These are phyloP conservation scores for Leiothrix lutea DNA, from an alignment of 2,113 vertebrate species.

Conservation along the genomic window DNA sequence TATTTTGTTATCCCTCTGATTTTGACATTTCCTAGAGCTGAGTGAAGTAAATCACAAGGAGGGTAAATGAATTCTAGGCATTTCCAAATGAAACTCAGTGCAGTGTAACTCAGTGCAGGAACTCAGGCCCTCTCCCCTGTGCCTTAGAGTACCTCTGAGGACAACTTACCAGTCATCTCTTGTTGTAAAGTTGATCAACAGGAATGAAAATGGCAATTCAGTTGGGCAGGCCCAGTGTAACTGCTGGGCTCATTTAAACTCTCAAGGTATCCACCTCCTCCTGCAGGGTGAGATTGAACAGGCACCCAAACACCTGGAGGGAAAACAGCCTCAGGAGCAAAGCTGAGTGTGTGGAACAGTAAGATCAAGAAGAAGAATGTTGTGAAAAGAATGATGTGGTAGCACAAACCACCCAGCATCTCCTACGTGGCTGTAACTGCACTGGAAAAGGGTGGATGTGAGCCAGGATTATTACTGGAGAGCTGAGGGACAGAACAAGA, in stretches of 20 bases:
- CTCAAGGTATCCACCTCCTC: no score
- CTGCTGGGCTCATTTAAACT: background rate
- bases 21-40: background rate
- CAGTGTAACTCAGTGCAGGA: background rate
- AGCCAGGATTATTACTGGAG: background rate
- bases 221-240: background rate
- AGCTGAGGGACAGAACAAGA: background rate
- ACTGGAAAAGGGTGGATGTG: background rate
- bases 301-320: background rate
- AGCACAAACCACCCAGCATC: background rate
- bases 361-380: background rate
- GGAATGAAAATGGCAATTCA: background rate
- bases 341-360: background rate
- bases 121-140: background rate
- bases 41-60: background rate
- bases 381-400: background rate
- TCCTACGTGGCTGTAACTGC: accelerated
- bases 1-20: background rate
- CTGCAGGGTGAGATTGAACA: background rate
- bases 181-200: background rate
- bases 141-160: background rate
- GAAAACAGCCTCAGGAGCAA: background rate
- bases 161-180: background rate
- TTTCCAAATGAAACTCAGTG: background rate
- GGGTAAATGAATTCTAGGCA: background rate